These are phyloP conservation scores for Sebastes elongatus DNA, from an alignment of 2,797 vertebrate species.

Conservation along the genomic window DNA sequence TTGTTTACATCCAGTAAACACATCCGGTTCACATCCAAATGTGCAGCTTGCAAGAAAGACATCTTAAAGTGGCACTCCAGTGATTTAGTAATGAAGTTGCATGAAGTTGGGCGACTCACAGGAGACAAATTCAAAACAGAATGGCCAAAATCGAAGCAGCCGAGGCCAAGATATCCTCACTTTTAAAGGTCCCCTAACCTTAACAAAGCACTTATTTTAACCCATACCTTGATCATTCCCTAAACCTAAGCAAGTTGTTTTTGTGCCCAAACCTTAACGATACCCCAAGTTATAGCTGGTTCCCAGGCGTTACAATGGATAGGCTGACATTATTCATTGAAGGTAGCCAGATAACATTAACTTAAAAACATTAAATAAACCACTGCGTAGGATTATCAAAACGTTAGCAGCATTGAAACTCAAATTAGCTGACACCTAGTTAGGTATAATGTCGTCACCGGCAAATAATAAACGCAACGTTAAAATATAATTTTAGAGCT, in stretches of 20 bases:
- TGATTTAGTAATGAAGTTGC: neutral
- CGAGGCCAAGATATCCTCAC: neutral
- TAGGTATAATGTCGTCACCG: no score
- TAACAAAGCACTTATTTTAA: neutral
- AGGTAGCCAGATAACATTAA: no score
- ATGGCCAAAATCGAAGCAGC: neutral
- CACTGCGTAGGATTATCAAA: no score
- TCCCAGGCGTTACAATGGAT: no score
- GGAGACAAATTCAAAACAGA: neutral
- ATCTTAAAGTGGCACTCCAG: neutral
- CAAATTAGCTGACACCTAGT: no score
- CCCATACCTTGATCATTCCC: neutral
- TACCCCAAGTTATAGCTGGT: no score
- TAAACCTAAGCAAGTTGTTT: neutral
- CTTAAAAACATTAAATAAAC: no score
- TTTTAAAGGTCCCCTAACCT: neutral
- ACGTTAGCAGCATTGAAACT: no score
- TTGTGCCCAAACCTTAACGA: neutral
- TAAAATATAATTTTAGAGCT: neutral
- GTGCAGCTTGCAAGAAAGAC: neutral
- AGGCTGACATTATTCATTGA: no score
- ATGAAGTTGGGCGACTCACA: neutral
- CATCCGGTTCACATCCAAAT: neutral
- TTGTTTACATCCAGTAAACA: conserved; percentile 2
- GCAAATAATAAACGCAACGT: no score